Evolutionary conservation across 2,888 invertebrate species (phyloP).

Genomic region (Lepidochitona cinerea): DNA sequence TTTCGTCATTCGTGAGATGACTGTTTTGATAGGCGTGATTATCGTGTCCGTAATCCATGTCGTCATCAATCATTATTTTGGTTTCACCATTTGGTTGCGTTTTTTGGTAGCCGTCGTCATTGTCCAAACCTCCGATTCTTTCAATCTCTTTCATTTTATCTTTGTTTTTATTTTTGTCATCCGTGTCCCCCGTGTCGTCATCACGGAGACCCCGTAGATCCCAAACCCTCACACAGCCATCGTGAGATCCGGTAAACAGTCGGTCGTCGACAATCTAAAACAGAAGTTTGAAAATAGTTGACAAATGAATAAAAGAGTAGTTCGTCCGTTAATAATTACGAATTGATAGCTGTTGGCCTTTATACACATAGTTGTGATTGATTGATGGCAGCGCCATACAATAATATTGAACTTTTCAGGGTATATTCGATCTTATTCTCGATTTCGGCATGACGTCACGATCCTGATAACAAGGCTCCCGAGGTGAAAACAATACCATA

Average conservation of each 20-base stretch:
- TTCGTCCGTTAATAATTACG: too few relatives aligned
- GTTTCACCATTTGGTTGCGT: slow-evolving; percentile 33
- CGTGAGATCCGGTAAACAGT: slow-evolving; percentile 72
- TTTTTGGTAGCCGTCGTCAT: slow-evolving; percentile 44
- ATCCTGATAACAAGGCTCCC: too few relatives aligned
- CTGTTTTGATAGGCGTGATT: neutral
- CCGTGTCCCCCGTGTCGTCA: slow-evolving; percentile 43
- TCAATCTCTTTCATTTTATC: slow-evolving; percentile 44
- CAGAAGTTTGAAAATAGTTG: neutral
- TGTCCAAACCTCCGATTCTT: slow-evolving; percentile 40
- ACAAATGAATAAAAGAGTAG: too few relatives aligned
- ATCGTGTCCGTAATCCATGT: neutral
- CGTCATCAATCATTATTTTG: slow-evolving; percentile 55
- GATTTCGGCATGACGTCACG: too few relatives aligned
- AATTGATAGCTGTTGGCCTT: too few relatives aligned
- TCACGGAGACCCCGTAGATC: slow-evolving; percentile 66
- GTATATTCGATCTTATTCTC: too few relatives aligned
- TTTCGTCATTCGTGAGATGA: neutral
- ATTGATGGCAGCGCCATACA: too few relatives aligned
- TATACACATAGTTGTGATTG: too few relatives aligned
- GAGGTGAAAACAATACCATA: too few relatives aligned
- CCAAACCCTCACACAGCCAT: slow-evolving; percentile 71
- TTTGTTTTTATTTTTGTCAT: slow-evolving; percentile 32
- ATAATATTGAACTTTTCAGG: too few relatives aligned
- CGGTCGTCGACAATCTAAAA: slow-evolving; percentile 68